Conservation (phyloP, 2,888 invertebrate species). For the Tenodera sinensis region DNA sequence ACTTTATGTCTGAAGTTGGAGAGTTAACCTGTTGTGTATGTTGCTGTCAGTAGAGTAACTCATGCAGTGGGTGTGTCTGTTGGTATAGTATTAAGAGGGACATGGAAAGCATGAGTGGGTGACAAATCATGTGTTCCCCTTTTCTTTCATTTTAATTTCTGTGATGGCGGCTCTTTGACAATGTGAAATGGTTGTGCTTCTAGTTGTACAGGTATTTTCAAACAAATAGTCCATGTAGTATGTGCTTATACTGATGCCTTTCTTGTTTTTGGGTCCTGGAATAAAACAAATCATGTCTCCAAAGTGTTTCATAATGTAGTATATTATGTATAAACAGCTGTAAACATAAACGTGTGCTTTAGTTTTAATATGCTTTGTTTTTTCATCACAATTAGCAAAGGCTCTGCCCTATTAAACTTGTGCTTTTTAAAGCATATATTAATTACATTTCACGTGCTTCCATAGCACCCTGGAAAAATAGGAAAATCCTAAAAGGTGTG, state of each 20-base stretch:
- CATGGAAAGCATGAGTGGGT: background rate
- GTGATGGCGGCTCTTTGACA: background rate
- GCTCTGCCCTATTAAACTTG: background rate
- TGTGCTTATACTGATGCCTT: background rate
- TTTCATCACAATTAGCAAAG: background rate
- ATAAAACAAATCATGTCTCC: background rate
- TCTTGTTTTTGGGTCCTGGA: background rate
- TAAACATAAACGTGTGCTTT: background rate
- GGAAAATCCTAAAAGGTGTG: background rate
- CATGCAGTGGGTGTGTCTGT: background rate
- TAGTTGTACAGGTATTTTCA: background rate
- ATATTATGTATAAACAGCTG: background rate
- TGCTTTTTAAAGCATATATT: background rate
- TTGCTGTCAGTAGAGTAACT: constrained; percentile 6
- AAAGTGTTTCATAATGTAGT: background rate
- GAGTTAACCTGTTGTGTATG: constrained; percentile 15
- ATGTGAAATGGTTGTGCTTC: background rate
- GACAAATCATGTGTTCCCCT: background rate
- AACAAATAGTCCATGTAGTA: background rate
- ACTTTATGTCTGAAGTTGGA: constrained; percentile 20
- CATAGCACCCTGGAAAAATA: background rate
- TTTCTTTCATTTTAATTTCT: background rate
- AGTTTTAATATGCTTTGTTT: background rate
- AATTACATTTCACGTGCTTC: no score
- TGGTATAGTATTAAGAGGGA: constrained; percentile 1